These are phyloP conservation scores for Drosophila suboccidentalis DNA, from an alignment of 2,888 invertebrate genomes.

Conservation along the genomic window DNA sequence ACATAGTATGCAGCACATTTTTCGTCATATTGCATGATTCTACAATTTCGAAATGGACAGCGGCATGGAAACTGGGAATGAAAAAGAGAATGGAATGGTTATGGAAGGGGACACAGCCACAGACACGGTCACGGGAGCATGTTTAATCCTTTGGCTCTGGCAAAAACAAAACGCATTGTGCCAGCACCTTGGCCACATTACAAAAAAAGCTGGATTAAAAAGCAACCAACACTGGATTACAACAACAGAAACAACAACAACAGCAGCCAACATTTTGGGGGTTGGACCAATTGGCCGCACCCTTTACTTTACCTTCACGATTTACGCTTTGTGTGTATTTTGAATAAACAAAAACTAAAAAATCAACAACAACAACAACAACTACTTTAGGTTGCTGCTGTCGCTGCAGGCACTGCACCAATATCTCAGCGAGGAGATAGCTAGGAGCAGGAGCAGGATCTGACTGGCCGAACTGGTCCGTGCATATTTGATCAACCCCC, in stretches of 20 bases:
- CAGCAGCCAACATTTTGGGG: slow-evolving; percentile 28
- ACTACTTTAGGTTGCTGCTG: not conserved
- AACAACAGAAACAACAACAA: slow-evolving; percentile 39
- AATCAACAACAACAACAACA: slow-evolving; percentile 16
- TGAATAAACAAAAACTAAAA: slow-evolving; percentile 44
- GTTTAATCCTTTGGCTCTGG: slow-evolving; percentile 47
- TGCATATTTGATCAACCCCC: slow-evolving; percentile 50
- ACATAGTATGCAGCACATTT: slow-evolving; percentile 47
- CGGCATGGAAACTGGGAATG: not conserved
- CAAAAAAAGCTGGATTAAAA: slow-evolving; percentile 68
- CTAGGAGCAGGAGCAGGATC: slow-evolving; percentile 11
- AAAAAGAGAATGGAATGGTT: not conserved
- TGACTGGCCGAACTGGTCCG: slow-evolving; percentile 19
- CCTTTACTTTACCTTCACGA: slow-evolving; percentile 39
- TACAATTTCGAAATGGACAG: slow-evolving; percentile 10
- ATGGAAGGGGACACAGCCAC: not conserved
- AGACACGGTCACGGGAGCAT: slow-evolving; percentile 3
- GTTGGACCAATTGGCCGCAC: slow-evolving; percentile 46
- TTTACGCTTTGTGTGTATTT: slow-evolving; percentile 29
- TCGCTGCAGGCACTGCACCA: slow-evolving; percentile 40
- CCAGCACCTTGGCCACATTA: slow-evolving; percentile 46
- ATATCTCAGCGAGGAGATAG: not conserved
- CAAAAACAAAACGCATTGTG: slow-evolving; percentile 30
- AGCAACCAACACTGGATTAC: slow-evolving; percentile 65
- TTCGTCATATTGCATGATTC: slow-evolving; percentile 12